Conservation (phyloP, 2,888 invertebrate genomes). For the Frankliniella fusca region DNA sequence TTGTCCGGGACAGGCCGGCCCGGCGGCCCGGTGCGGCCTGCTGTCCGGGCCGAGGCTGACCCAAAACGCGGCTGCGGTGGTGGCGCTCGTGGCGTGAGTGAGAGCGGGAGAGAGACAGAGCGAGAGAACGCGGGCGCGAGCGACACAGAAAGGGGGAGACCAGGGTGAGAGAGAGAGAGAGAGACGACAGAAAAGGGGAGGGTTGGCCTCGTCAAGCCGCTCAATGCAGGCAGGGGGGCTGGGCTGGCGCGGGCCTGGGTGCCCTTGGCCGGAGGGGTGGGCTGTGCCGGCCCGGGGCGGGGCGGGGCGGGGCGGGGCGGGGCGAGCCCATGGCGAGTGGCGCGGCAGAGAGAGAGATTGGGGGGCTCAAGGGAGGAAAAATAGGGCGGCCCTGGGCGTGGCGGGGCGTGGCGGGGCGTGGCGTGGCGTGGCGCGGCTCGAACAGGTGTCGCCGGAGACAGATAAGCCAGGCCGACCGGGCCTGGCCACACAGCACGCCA, state of each 20-base stretch:
- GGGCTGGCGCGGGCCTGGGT: not conserved
- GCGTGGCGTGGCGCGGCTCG: not conserved
- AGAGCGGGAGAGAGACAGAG: not conserved
- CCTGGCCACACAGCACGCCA: not conserved
- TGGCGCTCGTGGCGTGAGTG: not conserved
- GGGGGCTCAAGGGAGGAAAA: conserved; percentile 17
- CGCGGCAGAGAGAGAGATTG: not conserved
- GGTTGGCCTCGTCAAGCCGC: conserved; percentile 5
- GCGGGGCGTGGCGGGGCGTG: not conserved
- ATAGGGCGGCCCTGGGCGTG: not conserved
- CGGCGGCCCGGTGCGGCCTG: too few species aligned
- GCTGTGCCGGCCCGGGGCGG: not conserved
- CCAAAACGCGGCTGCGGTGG: conserved; percentile 11
- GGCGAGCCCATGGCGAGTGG: not conserved
- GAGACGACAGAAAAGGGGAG: not conserved
- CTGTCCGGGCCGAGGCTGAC: not conserved
- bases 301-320: not conserved
- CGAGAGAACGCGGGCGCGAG: not conserved
- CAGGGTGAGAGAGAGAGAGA: not conserved
- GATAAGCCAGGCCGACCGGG: not conserved
- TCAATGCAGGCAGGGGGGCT: not conserved
- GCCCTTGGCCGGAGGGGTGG: conserved; percentile 13
- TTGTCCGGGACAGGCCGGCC: not conserved
- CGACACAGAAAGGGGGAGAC: not conserved
- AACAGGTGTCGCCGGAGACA: conserved; percentile 20